These are phyloP conservation scores for Himalopsyche japonica DNA, from an alignment of 2,888 invertebrate genomes.

Conservation along the genomic window DNA sequence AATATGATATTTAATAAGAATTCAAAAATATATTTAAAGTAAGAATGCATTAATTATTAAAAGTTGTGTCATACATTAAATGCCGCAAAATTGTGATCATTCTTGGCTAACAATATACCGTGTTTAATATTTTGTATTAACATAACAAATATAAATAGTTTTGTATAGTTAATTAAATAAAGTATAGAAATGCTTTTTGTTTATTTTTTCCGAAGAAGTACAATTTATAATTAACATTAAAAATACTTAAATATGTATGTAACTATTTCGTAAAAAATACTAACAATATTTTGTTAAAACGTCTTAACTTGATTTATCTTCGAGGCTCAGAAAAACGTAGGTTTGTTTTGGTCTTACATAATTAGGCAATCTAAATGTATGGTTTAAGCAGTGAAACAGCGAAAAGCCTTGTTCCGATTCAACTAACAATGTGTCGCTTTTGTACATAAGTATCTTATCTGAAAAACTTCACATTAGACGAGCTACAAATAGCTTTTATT, in stretches of 20 bases:
- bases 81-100: no score
- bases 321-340: neutral
- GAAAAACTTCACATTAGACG: no score
- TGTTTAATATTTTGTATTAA: no score
- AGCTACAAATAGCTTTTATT: neutral
- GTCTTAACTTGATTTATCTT: neutral
- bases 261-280: neutral
- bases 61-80: no score
- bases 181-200: no score
- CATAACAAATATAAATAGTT: no score
- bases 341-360: neutral
- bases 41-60: no score
- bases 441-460: no score
- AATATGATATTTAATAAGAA: no score
- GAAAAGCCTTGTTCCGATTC: neutral
- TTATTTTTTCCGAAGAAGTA: neutral
- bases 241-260: neutral
- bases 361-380: neutral
- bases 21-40: no score
- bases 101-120: no score
- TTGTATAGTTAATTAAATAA: no score
- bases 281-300: neutral
- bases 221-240: neutral
- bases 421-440: neutral
- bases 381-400: neutral